A percentile compares a stretch with the other conserved stretches of the same genome.
Evolutionary conservation across 2,113 vertebrate genomes (phyloP).

Genomic region (Fulmarus glacialis): DNA sequence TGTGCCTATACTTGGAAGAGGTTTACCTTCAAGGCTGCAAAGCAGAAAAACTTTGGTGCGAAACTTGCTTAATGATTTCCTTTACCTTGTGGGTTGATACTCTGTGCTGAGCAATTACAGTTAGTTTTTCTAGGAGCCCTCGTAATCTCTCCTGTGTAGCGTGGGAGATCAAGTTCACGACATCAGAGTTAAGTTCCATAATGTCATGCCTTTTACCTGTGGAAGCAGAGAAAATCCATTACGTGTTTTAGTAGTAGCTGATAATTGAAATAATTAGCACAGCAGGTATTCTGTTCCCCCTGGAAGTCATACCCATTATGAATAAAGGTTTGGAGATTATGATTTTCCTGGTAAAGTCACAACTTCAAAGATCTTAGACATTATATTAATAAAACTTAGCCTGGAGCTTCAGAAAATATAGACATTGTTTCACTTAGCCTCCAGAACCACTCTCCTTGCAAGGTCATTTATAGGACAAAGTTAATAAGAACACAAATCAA

Average conservation of each 20-base stretch:
- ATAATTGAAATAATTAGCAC: slow-evolving; percentile 98
- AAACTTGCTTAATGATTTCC: slow-evolving; percentile 51
- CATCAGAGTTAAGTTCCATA: slow-evolving; percentile 86
- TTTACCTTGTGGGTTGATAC: slow-evolving; percentile 85
- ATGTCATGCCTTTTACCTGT: slow-evolving; percentile 90
- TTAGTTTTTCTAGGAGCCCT: slow-evolving; percentile 87
- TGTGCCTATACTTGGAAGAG: background rate
- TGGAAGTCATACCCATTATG: slow-evolving; percentile 97
- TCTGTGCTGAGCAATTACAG: slow-evolving; percentile 85
- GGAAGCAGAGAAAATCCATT: slow-evolving; percentile 91
- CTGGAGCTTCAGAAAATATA: slow-evolving; percentile 90
- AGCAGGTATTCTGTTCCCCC: slow-evolving; percentile 93
- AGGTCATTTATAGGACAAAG: slow-evolving; percentile 96
- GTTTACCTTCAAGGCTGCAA: slow-evolving; percentile 1
- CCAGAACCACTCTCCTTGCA: slow-evolving; percentile 86
- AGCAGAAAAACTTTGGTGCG: slow-evolving; percentile 15
- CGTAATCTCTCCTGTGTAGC: slow-evolving; percentile 89
- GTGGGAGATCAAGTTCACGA: slow-evolving; percentile 88
- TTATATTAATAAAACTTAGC: slow-evolving; percentile 96
- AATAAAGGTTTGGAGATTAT: slow-evolving; percentile 97
- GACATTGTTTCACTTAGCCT: slow-evolving; percentile 89
- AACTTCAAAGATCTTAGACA: slow-evolving; percentile 97
- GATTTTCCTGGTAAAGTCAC: slow-evolving; percentile 97
- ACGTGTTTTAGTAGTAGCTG: slow-evolving; percentile 89
- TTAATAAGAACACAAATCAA: slow-evolving; percentile 88